A percentile compares a stretch with the other conserved stretches of the same genome.
Evolutionary conservation across 2,888 invertebrate genomes (phyloP).

Genomic region (Pharmacophagus antenor): DNA sequence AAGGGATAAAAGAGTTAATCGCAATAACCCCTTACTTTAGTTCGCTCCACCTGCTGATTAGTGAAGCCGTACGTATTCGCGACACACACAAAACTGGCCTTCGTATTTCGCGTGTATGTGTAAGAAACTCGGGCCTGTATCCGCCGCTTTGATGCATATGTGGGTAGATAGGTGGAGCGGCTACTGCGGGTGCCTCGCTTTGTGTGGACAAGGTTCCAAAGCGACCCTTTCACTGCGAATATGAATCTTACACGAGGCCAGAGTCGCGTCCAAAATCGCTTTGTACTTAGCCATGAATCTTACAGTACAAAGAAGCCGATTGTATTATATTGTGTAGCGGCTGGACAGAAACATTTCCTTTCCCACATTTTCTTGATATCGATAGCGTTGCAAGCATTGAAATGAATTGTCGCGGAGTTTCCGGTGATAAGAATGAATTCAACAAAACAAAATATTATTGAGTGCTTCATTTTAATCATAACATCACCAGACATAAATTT

Average conservation of each 20-base stretch:
- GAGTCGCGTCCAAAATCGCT: slow-evolving; percentile 63
- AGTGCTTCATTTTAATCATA: not conserved
- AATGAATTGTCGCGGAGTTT: slow-evolving; percentile 66
- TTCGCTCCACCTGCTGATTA: slow-evolving; percentile 81
- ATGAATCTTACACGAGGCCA: slow-evolving; percentile 65
- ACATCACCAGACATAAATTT: not conserved
- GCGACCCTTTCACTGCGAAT: slow-evolving; percentile 66
- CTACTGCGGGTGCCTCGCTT: slow-evolving; percentile 76
- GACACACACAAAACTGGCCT: slow-evolving; percentile 77
- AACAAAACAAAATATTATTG: not conserved
- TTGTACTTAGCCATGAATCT: slow-evolving; percentile 52
- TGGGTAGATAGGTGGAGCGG: slow-evolving; percentile 73
- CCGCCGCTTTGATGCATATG: slow-evolving; percentile 72
- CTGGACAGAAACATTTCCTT: slow-evolving; percentile 76
- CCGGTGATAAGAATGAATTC: slow-evolving; percentile 45
- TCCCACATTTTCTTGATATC: slow-evolving; percentile 78
- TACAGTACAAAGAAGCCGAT: slow-evolving; percentile 61
- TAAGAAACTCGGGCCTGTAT: slow-evolving; percentile 78
- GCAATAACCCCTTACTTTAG: slow-evolving; percentile 79
- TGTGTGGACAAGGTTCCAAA: slow-evolving; percentile 64
- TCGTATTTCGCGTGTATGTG: slow-evolving; percentile 70
- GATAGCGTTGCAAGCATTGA: slow-evolving; percentile 67
- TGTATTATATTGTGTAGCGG: slow-evolving; percentile 64
- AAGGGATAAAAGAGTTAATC: slow-evolving; percentile 81
- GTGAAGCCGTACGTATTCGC: slow-evolving; percentile 78